These are phyloP conservation scores for Caenorhabditis latens DNA, from an alignment of 1,140 invertebrate species.

Conservation along the genomic window DNA sequence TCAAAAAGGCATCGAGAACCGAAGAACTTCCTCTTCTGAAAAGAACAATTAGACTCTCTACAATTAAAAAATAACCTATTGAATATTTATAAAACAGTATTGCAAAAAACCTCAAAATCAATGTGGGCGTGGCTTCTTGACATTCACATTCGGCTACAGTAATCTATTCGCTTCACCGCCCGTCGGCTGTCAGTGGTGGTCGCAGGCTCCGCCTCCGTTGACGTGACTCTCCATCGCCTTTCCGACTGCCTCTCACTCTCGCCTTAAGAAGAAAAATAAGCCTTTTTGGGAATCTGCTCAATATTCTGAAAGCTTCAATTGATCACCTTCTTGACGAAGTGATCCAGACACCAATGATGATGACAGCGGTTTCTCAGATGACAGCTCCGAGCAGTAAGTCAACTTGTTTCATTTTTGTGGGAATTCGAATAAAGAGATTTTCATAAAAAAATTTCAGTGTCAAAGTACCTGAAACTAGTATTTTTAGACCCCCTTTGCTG, in stretches of 20 bases:
- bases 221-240: conserved; percentile 49
- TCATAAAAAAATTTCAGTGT: no score
- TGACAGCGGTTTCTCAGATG: conserved; percentile 30
- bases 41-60: no score
- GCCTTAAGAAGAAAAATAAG: conserved; percentile 34
- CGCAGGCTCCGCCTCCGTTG: not conserved
- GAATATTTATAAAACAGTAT: conserved; percentile 6
- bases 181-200: conserved; percentile 12
- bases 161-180: conserved; percentile 3
- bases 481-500: no score
- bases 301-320: not conserved
- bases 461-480: not conserved
- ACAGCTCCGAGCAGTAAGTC: conserved; percentile 40
- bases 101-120: not conserved
- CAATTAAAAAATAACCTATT: not conserved
- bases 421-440: no score
- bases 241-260: conserved; percentile 55
- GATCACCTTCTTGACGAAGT: not conserved
- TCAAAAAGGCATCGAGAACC: no score
- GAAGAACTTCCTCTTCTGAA: no score
- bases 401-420: not conserved
- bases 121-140: conserved; percentile 43
- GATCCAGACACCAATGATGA: not conserved
- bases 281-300: not conserved
- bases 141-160: conserved; percentile 26